phyloP scores from a whole-genome alignment of 2,113 vertebrate genomes.

The Megaceryle maxima region DNA sequence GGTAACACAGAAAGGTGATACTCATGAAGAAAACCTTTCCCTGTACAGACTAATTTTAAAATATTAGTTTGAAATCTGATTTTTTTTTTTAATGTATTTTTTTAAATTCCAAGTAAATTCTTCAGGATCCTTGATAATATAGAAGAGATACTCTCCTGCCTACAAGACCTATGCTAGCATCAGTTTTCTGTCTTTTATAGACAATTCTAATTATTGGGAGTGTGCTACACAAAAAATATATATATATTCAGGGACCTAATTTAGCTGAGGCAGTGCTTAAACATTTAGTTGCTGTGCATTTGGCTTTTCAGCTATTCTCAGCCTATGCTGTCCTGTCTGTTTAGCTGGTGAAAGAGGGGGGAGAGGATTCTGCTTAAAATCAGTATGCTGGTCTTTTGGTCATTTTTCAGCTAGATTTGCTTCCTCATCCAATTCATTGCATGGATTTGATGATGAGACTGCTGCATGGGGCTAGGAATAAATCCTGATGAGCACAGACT shows the following conservation, averaged over 20 bases:
- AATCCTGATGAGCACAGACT: background rate
- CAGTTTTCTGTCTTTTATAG: background rate
- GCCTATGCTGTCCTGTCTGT: background rate
- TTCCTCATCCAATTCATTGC: background rate
- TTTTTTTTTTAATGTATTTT: background rate
- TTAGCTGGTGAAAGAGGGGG: background rate
- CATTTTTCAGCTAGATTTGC: background rate
- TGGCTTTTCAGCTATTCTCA: background rate
- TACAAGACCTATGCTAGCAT: background rate
- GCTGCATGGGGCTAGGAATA: background rate
- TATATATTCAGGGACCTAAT: background rate
- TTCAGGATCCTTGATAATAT: background rate
- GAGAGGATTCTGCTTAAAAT: background rate
- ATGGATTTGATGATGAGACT: background rate
- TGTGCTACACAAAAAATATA: background rate
- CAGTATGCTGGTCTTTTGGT: background rate
- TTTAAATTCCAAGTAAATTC: background rate
- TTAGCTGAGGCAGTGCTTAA: background rate
- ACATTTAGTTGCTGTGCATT: background rate
- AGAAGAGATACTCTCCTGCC: background rate
- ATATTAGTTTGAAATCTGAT: background rate
- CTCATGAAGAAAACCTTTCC: background rate
- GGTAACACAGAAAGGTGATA: background rate
- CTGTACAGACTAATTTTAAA: background rate
- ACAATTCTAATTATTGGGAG: background rate